Evolutionary conservation across 2,888 invertebrate genomes (phyloP).

Genomic region (Agrilus cyanescens): DNA sequence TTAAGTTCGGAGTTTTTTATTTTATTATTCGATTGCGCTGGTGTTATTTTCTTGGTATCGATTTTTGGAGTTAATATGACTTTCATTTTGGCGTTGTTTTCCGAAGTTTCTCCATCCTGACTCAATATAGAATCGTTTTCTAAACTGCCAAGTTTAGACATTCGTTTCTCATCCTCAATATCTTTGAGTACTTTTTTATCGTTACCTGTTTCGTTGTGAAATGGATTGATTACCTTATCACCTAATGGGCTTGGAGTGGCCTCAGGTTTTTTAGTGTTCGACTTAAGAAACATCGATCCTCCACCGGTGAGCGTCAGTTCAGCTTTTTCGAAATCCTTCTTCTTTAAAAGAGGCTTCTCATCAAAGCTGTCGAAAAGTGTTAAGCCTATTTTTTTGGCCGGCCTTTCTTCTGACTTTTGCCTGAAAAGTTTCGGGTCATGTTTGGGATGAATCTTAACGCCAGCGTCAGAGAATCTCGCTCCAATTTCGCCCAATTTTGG

Average conservation of each 20-base stretch:
- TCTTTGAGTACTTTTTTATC: neutral
- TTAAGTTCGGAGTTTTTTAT: constrained; percentile 7
- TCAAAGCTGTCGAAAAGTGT: constrained; percentile 31
- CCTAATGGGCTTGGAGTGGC: constrained; percentile 7
- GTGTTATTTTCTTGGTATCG: neutral
- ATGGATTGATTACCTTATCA: neutral
- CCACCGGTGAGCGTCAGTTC: constrained; percentile 38
- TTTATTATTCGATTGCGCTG: neutral
- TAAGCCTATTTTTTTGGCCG: constrained; percentile 24
- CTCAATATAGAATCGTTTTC: too few relatives aligned
- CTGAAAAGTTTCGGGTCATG: constrained; percentile 26
- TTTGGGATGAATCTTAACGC: constrained; percentile 19
- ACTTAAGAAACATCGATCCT: constrained; percentile 54
- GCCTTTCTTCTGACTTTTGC: constrained; percentile 32
- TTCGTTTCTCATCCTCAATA: too few relatives aligned
- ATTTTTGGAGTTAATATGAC: neutral
- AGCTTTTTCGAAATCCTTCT: constrained; percentile 14
- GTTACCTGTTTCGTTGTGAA: neutral
- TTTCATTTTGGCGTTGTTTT: too few relatives aligned
- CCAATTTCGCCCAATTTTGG: constrained; percentile 16
- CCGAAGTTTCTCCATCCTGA: too few relatives aligned
- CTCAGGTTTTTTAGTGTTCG: constrained; percentile 31
- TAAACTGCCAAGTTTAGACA: too few relatives aligned
- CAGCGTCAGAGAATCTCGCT: neutral
- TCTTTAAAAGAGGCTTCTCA: constrained; percentile 18